Evolutionary conservation across 2,797 vertebrate genomes (phyloP).

Genomic region (Podarcis lilfordi): DNA sequence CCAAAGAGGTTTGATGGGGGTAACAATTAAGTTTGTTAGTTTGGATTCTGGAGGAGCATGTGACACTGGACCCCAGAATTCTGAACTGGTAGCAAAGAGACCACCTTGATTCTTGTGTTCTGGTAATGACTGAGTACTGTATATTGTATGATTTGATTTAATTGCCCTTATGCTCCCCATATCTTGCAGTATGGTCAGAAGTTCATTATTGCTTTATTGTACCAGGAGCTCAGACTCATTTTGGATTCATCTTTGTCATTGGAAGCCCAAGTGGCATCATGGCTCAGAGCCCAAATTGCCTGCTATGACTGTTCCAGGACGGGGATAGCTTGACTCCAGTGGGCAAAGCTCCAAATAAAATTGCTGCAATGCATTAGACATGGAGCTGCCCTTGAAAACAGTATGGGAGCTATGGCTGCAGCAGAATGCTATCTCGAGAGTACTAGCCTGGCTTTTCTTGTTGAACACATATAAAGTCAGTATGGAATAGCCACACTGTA

Average conservation of each 20-base stretch:
- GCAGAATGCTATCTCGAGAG: too few relatives aligned
- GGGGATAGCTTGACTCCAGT: too few relatives aligned
- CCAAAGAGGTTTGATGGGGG: neutral
- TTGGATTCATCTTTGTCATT: neutral
- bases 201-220: neutral
- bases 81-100: neutral
- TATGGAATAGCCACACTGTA: too few relatives aligned
- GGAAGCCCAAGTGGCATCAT: neutral
- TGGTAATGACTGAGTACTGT: neutral
- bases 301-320: too few relatives aligned
- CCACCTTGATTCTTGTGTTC: neutral
- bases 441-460: too few relatives aligned
- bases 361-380: too few relatives aligned
- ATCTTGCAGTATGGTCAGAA: neutral
- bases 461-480: too few relatives aligned
- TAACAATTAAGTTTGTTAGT: neutral
- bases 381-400: too few relatives aligned
- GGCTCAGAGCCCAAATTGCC: too few relatives aligned
- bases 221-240: neutral
- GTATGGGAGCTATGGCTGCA: too few relatives aligned
- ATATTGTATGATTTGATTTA: neutral
- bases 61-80: neutral
- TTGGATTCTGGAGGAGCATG: neutral
- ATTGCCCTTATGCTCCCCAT: neutral
- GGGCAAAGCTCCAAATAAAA: too few relatives aligned